These are phyloP conservation scores for Macrotrachela quadricornifera DNA, from an alignment of 1,140 invertebrate species.

Conservation along the genomic window DNA sequence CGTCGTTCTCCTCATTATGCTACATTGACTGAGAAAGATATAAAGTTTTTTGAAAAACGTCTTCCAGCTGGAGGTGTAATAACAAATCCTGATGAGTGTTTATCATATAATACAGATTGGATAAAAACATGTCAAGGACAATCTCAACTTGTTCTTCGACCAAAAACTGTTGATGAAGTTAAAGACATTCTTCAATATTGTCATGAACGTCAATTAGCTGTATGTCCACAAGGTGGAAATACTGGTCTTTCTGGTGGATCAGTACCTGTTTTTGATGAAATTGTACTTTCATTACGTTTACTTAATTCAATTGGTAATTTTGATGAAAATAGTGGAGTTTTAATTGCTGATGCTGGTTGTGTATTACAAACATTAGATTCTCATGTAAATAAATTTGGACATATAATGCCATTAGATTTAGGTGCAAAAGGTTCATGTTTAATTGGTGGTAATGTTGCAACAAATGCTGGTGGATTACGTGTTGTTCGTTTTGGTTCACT, in stretches of 20 bases:
- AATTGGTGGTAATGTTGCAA: slow-evolving; percentile 85
- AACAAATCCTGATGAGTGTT: too few relatives aligned
- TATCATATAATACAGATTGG: slow-evolving; percentile 67
- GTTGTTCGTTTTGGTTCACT: slow-evolving; percentile 80
- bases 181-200: slow-evolving; percentile 64
- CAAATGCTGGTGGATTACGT: slow-evolving; percentile 83
- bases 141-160: slow-evolving; percentile 36
- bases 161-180: slow-evolving; percentile 66
- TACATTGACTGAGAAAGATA: slow-evolving; percentile 36
- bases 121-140: slow-evolving; percentile 64
- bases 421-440: slow-evolving; percentile 89
- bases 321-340: slow-evolving; percentile 52
- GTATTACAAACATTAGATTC: slow-evolving; percentile 64
- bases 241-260: slow-evolving; percentile 65
- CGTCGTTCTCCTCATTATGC: slow-evolving; percentile 20
- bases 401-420: slow-evolving; percentile 83
- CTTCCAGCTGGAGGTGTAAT: slow-evolving; percentile 20
- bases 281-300: slow-evolving; percentile 58
- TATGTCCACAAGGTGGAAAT: slow-evolving; percentile 60
- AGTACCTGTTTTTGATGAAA: slow-evolving; percentile 87
- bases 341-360: slow-evolving; percentile 74
- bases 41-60: slow-evolving; percentile 47
- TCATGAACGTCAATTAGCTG: slow-evolving; percentile 54
- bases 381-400: slow-evolving; percentile 41
- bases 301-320: slow-evolving; percentile 68